These are phyloP conservation scores for Tipula unca DNA, from an alignment of 2,888 invertebrate genomes.

Conservation along the genomic window DNA sequence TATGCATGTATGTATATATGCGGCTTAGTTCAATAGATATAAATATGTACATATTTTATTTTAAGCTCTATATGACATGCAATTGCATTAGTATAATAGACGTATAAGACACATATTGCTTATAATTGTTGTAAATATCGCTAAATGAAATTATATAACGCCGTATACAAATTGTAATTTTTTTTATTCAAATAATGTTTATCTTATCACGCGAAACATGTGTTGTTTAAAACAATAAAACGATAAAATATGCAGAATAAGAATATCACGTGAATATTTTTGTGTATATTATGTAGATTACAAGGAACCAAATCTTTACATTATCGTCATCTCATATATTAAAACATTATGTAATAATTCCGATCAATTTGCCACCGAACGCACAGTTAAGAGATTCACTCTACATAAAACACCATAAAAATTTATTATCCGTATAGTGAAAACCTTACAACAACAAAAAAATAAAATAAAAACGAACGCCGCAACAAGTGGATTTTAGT, in stretches of 20 bases:
- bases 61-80: background rate
- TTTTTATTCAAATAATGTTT: too few relatives aligned
- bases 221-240: background rate
- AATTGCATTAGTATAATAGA: background rate
- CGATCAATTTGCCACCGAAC: background rate
- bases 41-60: background rate
- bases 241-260: background rate
- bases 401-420: background rate
- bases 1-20: background rate
- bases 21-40: background rate
- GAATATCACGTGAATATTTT: background rate
- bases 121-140: background rate
- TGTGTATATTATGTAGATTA: background rate
- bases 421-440: background rate
- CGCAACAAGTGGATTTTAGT: background rate
- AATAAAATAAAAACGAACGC: background rate
- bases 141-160: background rate
- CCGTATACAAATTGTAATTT: too few relatives aligned
- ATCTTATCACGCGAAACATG: background rate
- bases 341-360: too few relatives aligned
- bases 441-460: background rate
- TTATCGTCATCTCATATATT: background rate
- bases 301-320: background rate
- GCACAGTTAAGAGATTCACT: background rate
- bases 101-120: background rate